Base-by-base conservation (phyloP, 2,888 invertebrate genomes). In the Tetramorium bicarinatum region DNA sequence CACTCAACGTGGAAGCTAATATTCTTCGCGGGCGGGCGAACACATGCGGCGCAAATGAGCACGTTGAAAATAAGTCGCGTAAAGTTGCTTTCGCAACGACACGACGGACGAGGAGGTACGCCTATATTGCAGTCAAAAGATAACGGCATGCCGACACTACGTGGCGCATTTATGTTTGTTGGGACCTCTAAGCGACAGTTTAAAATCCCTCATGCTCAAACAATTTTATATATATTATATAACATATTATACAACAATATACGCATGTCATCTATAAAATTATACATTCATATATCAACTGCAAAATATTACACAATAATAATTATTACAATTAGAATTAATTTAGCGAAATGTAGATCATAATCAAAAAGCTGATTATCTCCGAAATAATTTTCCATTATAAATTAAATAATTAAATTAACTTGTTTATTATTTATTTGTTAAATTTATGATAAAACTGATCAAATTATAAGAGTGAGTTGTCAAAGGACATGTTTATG, bases 121-220 rank as follows among this genome's bases (percentile, higher is more conserved):
- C 56, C 61, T 83, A 76, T 59, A 74, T 79, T 79, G 76, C 82
- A 82, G 84, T 84, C 71, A 49, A 69, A 76, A 83, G 85, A 87
- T 86, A 91, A 88, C 87, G 82, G 71, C 29, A 25, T 82, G 84
- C 75, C 84, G 82, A 86, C 77, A 52, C 62, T 90, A 85, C 84
- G 82, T 41, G 29, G 21, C 47, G 21, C 59, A 49, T 80, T 80
- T 79, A 59, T 69, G n/a, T 41, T 67, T 25, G 59, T 71, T 38
- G 41, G 29, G 3, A 44, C 13, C 15, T n/a, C 13, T 44, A 75
- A n/a, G 47, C 47, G 34, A 25, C 3, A 49, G 18, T 52, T 52
- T 38, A 38, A 64, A 34, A 49, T 25, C 1, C 9, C 29, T 21
- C 38, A 18, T 2, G 21, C 49, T 59, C 18, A 41, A 74, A 56